phyloP scores from a whole-genome alignment of 2,888 invertebrate species.

The Conomelus anceps region DNA sequence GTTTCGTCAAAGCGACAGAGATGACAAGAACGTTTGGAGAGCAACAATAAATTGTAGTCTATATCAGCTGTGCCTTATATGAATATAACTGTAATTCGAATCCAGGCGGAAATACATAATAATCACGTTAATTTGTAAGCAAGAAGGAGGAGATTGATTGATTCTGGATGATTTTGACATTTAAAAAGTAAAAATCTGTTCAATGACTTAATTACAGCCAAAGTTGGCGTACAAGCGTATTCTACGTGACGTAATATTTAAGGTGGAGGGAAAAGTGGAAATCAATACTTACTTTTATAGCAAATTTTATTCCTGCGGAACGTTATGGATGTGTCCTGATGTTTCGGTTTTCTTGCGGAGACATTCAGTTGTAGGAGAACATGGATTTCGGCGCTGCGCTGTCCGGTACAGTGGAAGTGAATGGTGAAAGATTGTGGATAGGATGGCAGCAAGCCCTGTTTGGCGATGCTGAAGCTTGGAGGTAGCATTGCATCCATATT shows the following conservation, averaged over 20 bases:
- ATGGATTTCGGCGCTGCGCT: constrained; percentile 71
- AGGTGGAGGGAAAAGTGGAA: too few species aligned
- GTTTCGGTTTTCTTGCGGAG: constrained; percentile 56
- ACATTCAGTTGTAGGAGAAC: constrained; percentile 76
- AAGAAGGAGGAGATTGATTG: too few species aligned
- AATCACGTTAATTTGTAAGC: too few species aligned
- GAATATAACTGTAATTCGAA: too few species aligned
- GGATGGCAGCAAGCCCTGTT: constrained; percentile 70
- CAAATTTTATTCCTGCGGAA: constrained; percentile 85
- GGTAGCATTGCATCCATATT: constrained; percentile 68
- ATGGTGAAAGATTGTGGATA: constrained; percentile 69
- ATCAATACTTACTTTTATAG: constrained; percentile 55
- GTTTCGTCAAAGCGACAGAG: too few species aligned
- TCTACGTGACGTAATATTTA: too few species aligned
- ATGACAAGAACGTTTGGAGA: too few species aligned
- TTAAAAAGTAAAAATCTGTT: constrained; percentile 5
- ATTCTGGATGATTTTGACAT: too few species aligned
- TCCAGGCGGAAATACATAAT: too few species aligned
- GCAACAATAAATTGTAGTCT: too few species aligned
- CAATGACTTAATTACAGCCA: constrained; percentile 15
- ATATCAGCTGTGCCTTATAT: too few species aligned
- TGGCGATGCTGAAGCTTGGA: constrained; percentile 77
- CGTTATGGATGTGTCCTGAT: constrained; percentile 64
- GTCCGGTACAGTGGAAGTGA: constrained; percentile 74
- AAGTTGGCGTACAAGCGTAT: too few species aligned